A percentile compares a stretch with the other conserved stretches of the same genome.
phyloP scores from a whole-genome alignment of 92 coral and sea anemone species.

The Paragorgia papillata region DNA sequence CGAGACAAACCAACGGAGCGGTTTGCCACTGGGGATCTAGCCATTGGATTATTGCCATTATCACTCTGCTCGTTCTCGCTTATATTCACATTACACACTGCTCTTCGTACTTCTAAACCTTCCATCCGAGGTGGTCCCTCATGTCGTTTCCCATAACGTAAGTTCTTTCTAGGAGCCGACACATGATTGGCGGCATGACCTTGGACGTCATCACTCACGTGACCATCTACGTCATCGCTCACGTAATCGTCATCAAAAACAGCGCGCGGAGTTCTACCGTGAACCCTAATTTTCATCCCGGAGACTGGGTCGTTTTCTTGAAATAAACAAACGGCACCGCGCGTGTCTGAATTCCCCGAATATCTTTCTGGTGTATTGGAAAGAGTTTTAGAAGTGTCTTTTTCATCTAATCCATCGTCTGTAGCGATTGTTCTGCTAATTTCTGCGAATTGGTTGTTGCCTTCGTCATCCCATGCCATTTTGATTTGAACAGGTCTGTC shows the following conservation, averaged over 20 bases:
- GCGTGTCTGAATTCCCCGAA: background rate
- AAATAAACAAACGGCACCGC: background rate
- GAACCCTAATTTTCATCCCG: background rate
- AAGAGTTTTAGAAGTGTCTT: background rate
- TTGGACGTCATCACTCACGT: too few relatives aligned
- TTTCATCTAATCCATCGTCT: constrained; percentile 17
- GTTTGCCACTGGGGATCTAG: constrained; percentile 30
- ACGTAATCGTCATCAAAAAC: too few relatives aligned
- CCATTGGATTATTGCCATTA: background rate
- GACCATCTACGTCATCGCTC: too few relatives aligned
- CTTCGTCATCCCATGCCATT: constrained; percentile 34
- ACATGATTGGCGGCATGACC: too few relatives aligned
- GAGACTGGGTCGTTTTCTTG: constrained; percentile 11
- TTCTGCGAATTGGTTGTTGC: constrained; percentile 19
- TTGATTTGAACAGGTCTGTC: constrained; percentile 1
- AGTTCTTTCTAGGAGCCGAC: too few relatives aligned
- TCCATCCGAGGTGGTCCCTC: background rate
- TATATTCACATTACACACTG: background rate
- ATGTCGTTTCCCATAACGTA: background rate
- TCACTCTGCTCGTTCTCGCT: background rate
- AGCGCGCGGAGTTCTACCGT: background rate
- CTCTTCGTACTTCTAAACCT: background rate
- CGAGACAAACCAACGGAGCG: constrained; percentile 22
- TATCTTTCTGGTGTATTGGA: background rate
- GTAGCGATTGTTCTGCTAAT: constrained; percentile 29